Percentiles rank a stretch among this genome's conserved stretches.
Conservation (phyloP, 2,888 invertebrate genomes). For the Nomada hirtipes region DNA sequence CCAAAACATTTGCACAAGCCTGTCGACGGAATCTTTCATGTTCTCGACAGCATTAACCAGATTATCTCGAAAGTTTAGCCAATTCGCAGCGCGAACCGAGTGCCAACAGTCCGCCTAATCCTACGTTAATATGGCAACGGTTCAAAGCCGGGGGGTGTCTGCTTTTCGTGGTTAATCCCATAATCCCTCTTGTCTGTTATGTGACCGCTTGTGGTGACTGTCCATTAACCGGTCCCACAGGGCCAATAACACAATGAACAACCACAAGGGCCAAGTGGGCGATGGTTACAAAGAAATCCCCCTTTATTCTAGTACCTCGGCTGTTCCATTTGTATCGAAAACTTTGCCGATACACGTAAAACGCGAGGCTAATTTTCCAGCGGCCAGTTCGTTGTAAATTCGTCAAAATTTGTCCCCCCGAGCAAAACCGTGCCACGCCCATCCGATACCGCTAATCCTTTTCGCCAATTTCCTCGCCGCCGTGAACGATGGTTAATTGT, state of each 20-base stretch:
- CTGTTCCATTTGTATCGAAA: not conserved
- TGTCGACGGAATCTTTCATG: constrained; percentile 12
- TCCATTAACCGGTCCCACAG: constrained; percentile 51
- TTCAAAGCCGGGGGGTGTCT: not conserved
- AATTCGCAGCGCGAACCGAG: constrained; percentile 66
- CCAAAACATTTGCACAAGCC: constrained; percentile 41
- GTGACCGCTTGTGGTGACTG: constrained; percentile 33
- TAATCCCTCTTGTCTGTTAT: constrained; percentile 55
- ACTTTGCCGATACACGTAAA: not conserved
- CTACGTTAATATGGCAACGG: constrained; percentile 29
- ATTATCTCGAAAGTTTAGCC: constrained; percentile 68
- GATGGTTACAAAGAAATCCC: not conserved
- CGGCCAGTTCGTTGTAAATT: constrained; percentile 29
- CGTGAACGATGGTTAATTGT: not conserved
- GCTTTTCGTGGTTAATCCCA: constrained; percentile 56
- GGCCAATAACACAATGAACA: constrained; percentile 1
- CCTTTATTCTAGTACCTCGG: not conserved
- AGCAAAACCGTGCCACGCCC: constrained; percentile 13
- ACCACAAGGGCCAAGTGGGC: constrained; percentile 16
- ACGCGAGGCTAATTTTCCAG: constrained; percentile 14
- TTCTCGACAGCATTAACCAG: constrained; percentile 43
- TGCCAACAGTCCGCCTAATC: constrained; percentile 75
- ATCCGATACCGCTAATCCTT: constrained; percentile 16
- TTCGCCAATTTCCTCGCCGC: constrained; percentile 14
- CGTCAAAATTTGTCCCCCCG: constrained; percentile 12